These are phyloP conservation scores for Andrena bicolor DNA, from an alignment of 2,888 invertebrate species.

Conservation along the genomic window DNA sequence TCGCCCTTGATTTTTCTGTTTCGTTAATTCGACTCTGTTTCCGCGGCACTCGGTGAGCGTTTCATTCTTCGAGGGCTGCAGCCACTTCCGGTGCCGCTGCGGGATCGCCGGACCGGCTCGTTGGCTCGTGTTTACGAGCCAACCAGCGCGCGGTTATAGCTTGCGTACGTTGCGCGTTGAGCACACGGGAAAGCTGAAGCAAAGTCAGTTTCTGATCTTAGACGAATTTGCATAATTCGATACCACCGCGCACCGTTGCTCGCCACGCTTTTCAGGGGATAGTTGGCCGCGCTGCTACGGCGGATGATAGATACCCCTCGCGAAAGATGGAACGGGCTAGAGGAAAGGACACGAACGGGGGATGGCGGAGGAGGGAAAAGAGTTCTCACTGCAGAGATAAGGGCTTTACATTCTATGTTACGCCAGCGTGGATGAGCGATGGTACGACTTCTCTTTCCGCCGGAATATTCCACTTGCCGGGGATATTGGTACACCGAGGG, in stretches of 20 bases:
- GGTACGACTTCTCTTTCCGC: constrained; percentile 68
- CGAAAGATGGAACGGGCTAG: constrained; percentile 31
- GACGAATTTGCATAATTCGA: constrained; percentile 38
- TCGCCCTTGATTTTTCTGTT: constrained; percentile 6
- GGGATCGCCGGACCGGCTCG: no score
- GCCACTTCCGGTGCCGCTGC: no score
- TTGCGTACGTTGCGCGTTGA: no score
- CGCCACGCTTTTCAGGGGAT: constrained; percentile 39
- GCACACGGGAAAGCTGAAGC: no score
- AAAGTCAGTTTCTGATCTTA: background rate
- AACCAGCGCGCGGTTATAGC: background rate
- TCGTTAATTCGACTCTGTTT: constrained; percentile 15
- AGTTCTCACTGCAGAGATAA: constrained; percentile 63
- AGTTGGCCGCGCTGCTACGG: constrained; percentile 17
- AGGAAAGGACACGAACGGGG: background rate
- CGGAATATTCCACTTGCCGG: constrained; percentile 67
- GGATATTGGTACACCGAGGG: constrained; percentile 70
- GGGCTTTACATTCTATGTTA: constrained; percentile 68
- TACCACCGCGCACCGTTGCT: constrained; percentile 51
- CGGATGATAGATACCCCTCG: constrained; percentile 52
- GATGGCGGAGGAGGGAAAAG: constrained; percentile 2
- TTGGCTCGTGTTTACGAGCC: background rate
- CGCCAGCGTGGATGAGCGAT: constrained; percentile 69
- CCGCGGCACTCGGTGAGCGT: background rate
- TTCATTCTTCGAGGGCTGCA: background rate